Conservation (phyloP, 2,888 invertebrate genomes). For the Monoplex corrugatus region DNA sequence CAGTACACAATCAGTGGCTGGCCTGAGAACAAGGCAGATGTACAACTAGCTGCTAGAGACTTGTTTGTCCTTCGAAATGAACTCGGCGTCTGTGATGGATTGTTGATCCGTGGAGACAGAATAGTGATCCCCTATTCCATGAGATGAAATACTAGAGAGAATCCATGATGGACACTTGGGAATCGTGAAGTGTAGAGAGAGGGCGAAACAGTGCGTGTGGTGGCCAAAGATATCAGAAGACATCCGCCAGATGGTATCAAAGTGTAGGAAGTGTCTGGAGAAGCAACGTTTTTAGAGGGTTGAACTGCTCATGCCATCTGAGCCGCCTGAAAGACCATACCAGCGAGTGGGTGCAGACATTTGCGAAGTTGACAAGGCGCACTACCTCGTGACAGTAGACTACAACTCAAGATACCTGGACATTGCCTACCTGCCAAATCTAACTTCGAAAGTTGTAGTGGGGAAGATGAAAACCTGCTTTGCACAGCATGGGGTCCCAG, state of each 20-base stretch:
- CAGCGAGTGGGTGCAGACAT: conserved; percentile 5
- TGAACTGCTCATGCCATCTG: not conserved
- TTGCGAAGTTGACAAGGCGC: not conserved
- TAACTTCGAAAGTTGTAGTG: not conserved
- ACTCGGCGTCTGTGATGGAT: not conserved
- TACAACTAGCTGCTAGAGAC: not conserved
- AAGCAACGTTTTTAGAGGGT: not conserved
- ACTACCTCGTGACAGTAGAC: conserved; percentile 1
- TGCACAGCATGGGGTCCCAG: conserved; percentile 32
- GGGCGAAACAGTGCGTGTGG: not conserved
- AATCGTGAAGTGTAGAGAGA: conserved; percentile 27
- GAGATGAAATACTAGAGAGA: not conserved
- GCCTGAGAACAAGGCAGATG: conserved; percentile 20
- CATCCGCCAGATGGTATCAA: not conserved
- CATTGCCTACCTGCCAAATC: not conserved
- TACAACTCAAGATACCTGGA: conserved; percentile 14
- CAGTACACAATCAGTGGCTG: conserved; percentile 6
- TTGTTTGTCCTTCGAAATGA: not conserved
- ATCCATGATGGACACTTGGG: conserved; percentile 41
- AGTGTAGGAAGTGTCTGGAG: not conserved
- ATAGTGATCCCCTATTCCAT: conserved; percentile 24
- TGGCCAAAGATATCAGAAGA: conserved; percentile 27
- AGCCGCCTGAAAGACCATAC: not conserved
- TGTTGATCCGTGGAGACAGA: not conserved
- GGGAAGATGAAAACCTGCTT: not conserved